Evolutionary conservation across 2,888 invertebrate genomes (phyloP).

Genomic region (Nezara viridula): DNA sequence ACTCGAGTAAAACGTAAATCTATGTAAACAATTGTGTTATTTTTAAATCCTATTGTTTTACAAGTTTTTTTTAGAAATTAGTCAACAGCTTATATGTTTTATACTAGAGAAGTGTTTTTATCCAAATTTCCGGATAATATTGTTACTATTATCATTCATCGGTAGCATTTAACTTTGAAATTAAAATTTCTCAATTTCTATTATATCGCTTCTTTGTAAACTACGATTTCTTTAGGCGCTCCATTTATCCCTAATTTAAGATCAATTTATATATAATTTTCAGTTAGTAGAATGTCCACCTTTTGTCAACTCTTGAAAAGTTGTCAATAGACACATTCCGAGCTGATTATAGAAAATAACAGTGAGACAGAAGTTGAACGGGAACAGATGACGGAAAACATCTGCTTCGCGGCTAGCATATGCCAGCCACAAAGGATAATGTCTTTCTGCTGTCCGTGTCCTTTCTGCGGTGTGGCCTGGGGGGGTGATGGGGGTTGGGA

Average conservation of each 20-base stretch:
- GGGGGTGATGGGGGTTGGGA: neutral
- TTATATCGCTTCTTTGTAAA: neutral
- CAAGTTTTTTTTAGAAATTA: no score
- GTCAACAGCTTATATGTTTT: no score
- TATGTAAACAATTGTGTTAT: no score
- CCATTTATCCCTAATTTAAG: neutral
- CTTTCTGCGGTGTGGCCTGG: neutral
- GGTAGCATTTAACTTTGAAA: no score
- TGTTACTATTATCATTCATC: no score
- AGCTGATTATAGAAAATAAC: constrained; percentile 19
- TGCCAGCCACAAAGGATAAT: constrained; percentile 35
- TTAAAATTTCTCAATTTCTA: no score
- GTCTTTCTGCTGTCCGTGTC: constrained; percentile 6
- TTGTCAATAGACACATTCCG: constrained; percentile 33
- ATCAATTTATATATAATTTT: neutral
- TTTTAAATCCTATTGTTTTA: no score
- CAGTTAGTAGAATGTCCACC: neutral
- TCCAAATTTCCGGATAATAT: no score
- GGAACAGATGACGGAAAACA: constrained; percentile 28
- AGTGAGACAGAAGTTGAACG: neutral
- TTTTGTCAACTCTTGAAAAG: neutral
- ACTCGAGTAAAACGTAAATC: no score
- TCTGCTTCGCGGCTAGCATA: constrained; percentile 17
- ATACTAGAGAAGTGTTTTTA: no score
- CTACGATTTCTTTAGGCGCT: neutral